Base-by-base conservation (phyloP, 1,140 invertebrate species). In the Paracyclopina nana region DNA sequence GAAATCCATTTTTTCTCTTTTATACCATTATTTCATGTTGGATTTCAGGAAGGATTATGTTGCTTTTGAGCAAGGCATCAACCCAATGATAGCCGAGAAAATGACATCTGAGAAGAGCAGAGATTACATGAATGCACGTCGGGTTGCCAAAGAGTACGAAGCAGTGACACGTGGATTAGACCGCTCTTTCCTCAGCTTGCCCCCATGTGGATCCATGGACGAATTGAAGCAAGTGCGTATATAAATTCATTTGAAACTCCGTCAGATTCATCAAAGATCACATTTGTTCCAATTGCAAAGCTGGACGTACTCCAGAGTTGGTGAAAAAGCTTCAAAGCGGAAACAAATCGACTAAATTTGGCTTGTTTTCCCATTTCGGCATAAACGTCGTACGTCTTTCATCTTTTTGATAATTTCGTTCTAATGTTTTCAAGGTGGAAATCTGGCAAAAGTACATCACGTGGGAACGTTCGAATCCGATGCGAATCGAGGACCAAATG, bases 381-480 rank as follows among this genome's bases (percentile, higher is more conserved):
- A n/a, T n/a, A n/a, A n/a, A n/a, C n/a, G n/a, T n/a, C n/a, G n/a
- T n/a, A n/a, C n/a, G n/a, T n/a, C n/a, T n/a, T n/a, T n/a, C n/a
- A n/a, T n/a, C n/a, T n/a, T n/a, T n/a, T n/a, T n/a, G n/a, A n/a
- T n/a, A n/a, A n/a, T n/a, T n/a, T n/a, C n/a, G n/a, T n/a, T n/a
- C n/a, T n/a, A n/a, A n/a, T n/a, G n/a, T n/a, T n/a, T n/a, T n/a
- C n/a, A 58, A 91, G 83, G 85, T 95, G 44, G 90, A 96, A 59
- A 62, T 96, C n/a, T 99, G 95, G 94, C 95, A 95, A 65, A 95
- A 95, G 60, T 98, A 96, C 60, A 96, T 99, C 53, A 69, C 76
- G 2, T 99, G 91, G 83, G 95, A 99, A 65, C 85, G 92, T 55
- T 78, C 77, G 22, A 99, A 99, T 70, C 94, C 95, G 0, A 66